phyloP scores from a whole-genome alignment of 2,888 invertebrate species.

The Trichogramma evanescens region DNA sequence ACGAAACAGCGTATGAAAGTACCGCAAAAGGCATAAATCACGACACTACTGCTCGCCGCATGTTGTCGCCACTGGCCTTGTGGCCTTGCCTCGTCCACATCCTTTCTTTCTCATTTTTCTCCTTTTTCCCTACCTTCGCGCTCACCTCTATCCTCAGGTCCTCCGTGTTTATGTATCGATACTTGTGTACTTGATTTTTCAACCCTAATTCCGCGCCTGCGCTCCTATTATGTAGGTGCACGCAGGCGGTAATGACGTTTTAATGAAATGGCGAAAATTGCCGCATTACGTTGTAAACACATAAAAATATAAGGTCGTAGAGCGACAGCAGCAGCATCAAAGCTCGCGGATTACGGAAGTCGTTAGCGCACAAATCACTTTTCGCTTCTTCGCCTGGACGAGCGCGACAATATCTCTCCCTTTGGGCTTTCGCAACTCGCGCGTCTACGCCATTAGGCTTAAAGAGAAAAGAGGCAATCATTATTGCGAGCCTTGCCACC shows the following conservation, averaged over 20 bases:
- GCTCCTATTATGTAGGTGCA: slow-evolving; percentile 6
- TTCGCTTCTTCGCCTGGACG: neutral
- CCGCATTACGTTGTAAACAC: neutral
- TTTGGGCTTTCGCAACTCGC: slow-evolving; percentile 6
- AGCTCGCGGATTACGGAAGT: slow-evolving; percentile 17
- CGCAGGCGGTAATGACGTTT: neutral
- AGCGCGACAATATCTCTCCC: slow-evolving; percentile 9
- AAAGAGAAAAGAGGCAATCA: too few relatives aligned
- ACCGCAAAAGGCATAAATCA: slow-evolving; percentile 27
- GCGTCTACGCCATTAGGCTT: too few relatives aligned
- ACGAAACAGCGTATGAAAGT: slow-evolving; percentile 4
- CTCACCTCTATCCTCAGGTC: slow-evolving; percentile 1
- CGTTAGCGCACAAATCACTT: neutral
- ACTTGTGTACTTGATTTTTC: too few relatives aligned
- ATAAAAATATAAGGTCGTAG: too few relatives aligned
- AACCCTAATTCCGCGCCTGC: too few relatives aligned
- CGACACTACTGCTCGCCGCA: slow-evolving; percentile 18
- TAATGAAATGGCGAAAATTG: slow-evolving; percentile 18
- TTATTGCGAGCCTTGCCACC: too few relatives aligned
- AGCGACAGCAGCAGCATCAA: too few relatives aligned
- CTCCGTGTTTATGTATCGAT: neutral
- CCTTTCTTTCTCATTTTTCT: neutral
- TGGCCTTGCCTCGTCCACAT: neutral
- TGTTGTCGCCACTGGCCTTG: neutral
- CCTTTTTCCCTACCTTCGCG: neutral